These are phyloP conservation scores for Allolobophora icterica DNA, from an alignment of 2,888 invertebrate genomes.

Conservation along the genomic window DNA sequence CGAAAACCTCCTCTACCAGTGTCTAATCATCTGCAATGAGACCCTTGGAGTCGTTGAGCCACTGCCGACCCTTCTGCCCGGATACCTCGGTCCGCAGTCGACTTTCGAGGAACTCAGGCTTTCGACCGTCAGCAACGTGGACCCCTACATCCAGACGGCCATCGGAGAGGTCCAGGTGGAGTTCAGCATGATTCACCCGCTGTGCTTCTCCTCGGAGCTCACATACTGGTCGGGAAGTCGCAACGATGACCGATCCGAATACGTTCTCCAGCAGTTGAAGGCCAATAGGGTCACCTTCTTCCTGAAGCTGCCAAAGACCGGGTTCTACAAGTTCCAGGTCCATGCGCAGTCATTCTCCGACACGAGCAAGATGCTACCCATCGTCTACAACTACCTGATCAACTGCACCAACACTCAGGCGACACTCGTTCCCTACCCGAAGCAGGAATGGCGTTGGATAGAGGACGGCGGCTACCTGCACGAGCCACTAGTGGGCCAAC, in stretches of 20 bases:
- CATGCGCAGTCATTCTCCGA: conserved; percentile 61
- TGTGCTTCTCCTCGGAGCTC: conserved; percentile 64
- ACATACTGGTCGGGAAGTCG: conserved; percentile 52
- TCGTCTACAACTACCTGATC: conserved; percentile 65
- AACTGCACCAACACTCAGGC: conserved; percentile 56
- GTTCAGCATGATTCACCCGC: conserved; percentile 55
- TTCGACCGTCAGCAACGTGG: conserved; percentile 57
- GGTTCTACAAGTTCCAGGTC: conserved; percentile 65
- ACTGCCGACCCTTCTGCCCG: conserved; percentile 62
- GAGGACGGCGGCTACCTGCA: conserved; percentile 65
- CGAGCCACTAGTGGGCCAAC: conserved; percentile 54
- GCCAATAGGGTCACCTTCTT: conserved; percentile 54
- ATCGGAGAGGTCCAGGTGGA: conserved; percentile 55
- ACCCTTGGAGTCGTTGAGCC: conserved; percentile 55
- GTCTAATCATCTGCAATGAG: conserved; percentile 61
- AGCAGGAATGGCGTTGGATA: conserved; percentile 66
- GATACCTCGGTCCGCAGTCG: conserved; percentile 64
- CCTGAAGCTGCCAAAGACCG: conserved; percentile 55
- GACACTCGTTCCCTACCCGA: conserved; percentile 59
- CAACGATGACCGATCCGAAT: conserved; percentile 60
- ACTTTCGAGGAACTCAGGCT: conserved; percentile 62
- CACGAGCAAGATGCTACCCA: conserved; percentile 62
- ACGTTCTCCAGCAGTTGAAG: conserved; percentile 60
- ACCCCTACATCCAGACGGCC: conserved; percentile 62
- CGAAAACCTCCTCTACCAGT: conserved; percentile 63